Evolutionary conservation across 2,888 invertebrate genomes (phyloP), one percentile per base, ranked within the genome.

Genomic region (Nymphalis c-album): DNA sequence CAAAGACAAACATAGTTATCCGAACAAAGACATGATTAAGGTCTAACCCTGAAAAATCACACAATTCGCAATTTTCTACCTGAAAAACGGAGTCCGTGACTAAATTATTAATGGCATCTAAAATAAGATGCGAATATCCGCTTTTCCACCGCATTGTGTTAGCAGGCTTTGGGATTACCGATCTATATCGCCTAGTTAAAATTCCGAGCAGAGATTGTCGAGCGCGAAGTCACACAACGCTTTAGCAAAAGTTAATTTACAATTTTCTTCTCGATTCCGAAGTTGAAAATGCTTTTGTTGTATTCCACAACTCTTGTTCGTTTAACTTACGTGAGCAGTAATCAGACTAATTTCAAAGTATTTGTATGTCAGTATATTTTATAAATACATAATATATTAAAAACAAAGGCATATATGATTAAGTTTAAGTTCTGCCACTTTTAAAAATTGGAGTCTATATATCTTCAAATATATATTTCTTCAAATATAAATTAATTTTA

Each of bases 21-120:
- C 75, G 80, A 78, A 80, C 81, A 78, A 77, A 80, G 82, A 83
- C 82, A 82, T 86, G 84, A 88, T 88, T 88, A 85, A 77, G 77
- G 78, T 78, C 74, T 85, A 82, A 82, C 83, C 76, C 71, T 78
- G 77, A 83, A 85, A 83, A 86, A 87, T 86, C 85, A 84, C 86
- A 87, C 89, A 90, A 90, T 90, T 89, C 86, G 88, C 91, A 91
- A 91, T 91, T 91, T 90, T 88, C 88, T 86, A 91, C 90, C 90
- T 88, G 87, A 83, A 81, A 84, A 85, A 82, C 80, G 79, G 80
- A 74, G 80, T 75, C 83, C 90, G 91, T 92, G 91, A 91, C 90
- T 85, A 87, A 89, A 90, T 88, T 91, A 90, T 87, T 85, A 88
- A 91, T 78, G 75, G 78, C 76, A 78, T 78, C 83, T 86, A 84